A percentile compares a stretch with the other conserved stretches of the same genome.
Evolutionary conservation across 2,888 invertebrate genomes (phyloP).

Genomic region (Dicranocentrus wangi): DNA sequence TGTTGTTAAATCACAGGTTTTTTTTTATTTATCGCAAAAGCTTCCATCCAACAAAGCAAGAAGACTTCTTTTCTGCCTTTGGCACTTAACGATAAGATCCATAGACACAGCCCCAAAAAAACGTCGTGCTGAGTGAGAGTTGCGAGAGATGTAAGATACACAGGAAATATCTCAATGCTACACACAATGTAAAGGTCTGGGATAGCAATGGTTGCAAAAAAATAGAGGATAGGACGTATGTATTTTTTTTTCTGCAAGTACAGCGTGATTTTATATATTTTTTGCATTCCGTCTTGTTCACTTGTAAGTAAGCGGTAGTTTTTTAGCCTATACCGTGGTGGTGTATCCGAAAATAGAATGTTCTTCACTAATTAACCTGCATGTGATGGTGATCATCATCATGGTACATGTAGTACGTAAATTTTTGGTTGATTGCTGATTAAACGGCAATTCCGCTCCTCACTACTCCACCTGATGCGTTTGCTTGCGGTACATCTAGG

Average conservation of each 20-base stretch:
- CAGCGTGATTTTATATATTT: background rate
- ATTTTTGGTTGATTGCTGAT: background rate
- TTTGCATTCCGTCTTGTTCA: background rate
- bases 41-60: constrained; percentile 3
- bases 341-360: constrained; percentile 21
- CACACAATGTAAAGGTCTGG: constrained; percentile 40
- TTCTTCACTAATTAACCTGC: constrained; percentile 13
- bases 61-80: background rate
- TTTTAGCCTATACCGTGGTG: background rate
- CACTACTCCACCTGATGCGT: background rate
- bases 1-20: constrained; percentile 18
- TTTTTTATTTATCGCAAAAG: constrained; percentile 9
- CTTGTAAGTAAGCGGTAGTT: background rate
- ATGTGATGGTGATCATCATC: background rate
- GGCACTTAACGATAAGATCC: background rate
- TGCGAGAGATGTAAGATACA: background rate
- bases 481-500: background rate
- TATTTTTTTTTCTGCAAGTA: constrained; percentile 15
- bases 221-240: too few species aligned
- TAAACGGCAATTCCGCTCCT: background rate
- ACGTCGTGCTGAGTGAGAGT: too few species aligned
- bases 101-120: background rate
- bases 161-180: constrained; percentile 40
- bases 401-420: background rate
- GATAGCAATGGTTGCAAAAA: constrained; percentile 29